These are phyloP conservation scores for Trinorchestia longiramus DNA, from an alignment of 1,140 invertebrate species.

Conservation along the genomic window DNA sequence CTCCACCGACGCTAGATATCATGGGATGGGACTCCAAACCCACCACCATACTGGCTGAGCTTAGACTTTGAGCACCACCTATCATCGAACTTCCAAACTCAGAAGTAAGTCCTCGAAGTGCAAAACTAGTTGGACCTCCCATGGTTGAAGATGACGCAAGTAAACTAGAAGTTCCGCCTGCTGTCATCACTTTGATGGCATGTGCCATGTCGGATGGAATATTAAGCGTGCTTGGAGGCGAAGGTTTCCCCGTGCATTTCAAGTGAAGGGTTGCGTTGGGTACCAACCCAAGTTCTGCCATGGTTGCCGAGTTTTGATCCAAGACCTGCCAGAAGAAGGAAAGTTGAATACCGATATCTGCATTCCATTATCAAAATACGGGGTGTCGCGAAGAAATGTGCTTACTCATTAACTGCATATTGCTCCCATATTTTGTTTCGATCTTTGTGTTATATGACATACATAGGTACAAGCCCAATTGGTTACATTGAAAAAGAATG, in stretches of 20 bases:
- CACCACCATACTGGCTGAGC: background rate
- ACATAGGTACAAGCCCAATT: no score
- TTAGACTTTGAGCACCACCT: background rate
- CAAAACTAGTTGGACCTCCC: background rate
- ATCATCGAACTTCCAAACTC: background rate
- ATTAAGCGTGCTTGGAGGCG: conserved; percentile 52
- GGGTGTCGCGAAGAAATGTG: no score
- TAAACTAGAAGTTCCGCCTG: background rate
- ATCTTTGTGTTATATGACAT: no score
- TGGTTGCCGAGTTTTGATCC: conserved; percentile 59
- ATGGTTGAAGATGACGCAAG: background rate
- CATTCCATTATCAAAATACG: no score
- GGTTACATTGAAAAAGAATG: no score
- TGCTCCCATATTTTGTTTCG: no score
- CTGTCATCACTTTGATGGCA: background rate
- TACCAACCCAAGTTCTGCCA: conserved; percentile 63
- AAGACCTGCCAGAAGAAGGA: conserved; percentile 57
- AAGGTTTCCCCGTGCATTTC: conserved; percentile 56
- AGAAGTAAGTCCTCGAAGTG: background rate
- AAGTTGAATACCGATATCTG: no score
- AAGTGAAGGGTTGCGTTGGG: conserved; percentile 65
- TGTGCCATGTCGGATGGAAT: conserved; percentile 7
- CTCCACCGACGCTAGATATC: background rate
- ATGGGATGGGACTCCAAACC: conserved; percentile 5
- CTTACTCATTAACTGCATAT: no score